Conservation (phyloP, 2,797 vertebrate species). For the Sebastes matsubarae region DNA sequence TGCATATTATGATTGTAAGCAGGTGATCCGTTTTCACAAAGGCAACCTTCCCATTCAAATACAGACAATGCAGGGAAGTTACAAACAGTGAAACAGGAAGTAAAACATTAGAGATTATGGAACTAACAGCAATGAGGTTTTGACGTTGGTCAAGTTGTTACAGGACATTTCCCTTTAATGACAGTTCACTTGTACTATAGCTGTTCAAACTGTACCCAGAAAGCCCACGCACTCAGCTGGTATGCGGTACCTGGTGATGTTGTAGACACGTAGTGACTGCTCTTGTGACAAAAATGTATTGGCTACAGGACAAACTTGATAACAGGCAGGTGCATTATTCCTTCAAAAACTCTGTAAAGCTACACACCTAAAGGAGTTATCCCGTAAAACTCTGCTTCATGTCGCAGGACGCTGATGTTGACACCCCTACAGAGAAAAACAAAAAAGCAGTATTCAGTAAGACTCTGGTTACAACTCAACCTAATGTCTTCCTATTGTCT, state of each 20-base stretch:
- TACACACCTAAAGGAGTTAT: conserved; percentile 95
- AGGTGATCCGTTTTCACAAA: conserved; percentile 28
- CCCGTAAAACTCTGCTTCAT: conserved; percentile 98
- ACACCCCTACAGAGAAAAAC: conserved; percentile 87
- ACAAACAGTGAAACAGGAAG: conserved; percentile 67
- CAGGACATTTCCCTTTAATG: not conserved
- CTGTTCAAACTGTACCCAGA: not conserved
- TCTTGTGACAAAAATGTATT: not conserved
- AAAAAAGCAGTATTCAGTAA: not conserved
- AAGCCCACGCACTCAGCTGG: not conserved
- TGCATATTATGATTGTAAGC: not conserved
- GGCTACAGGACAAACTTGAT: not conserved
- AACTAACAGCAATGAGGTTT: conserved; percentile 19
- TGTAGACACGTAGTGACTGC: not conserved
- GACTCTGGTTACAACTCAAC: not conserved
- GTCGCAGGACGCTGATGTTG: conserved; percentile 93
- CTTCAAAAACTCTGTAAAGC: not conserved
- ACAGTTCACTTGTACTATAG: not conserved
- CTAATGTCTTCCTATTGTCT: not conserved
- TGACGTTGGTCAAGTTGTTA: not conserved
- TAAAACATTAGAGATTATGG: conserved; percentile 36
- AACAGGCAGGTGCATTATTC: not conserved
- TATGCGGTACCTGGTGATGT: not conserved
- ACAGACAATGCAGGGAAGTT: conserved; percentile 69
- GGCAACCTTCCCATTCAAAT: conserved; percentile 23